These are phyloP conservation scores for Gryllus bimaculatus DNA, from an alignment of 1,140 invertebrate species.

Conservation along the genomic window DNA sequence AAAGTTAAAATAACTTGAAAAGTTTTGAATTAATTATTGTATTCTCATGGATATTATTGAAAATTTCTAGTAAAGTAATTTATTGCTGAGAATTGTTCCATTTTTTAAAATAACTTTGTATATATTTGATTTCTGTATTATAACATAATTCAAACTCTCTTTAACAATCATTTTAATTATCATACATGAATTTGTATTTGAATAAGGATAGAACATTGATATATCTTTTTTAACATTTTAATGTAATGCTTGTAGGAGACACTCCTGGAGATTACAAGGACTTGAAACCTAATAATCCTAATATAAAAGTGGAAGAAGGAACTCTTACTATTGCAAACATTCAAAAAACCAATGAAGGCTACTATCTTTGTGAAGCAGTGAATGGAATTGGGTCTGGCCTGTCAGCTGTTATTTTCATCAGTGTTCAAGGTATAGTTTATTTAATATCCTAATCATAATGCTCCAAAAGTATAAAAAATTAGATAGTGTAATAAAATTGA, in stretches of 20 bases:
- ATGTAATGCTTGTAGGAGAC: constrained; percentile 49
- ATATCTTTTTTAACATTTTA: neutral
- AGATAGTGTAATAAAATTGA: too few species aligned
- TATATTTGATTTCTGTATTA: too few species aligned
- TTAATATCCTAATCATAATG: too few species aligned
- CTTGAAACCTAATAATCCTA: constrained; percentile 77
- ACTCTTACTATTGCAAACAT: constrained; percentile 80
- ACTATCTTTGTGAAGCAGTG: constrained; percentile 90
- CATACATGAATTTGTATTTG: neutral
- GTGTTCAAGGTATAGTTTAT: constrained; percentile 66
- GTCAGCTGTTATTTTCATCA: constrained; percentile 84
- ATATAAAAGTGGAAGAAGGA: constrained; percentile 84
- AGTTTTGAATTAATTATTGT: too few species aligned
- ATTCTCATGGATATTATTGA: too few species aligned
- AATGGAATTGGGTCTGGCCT: constrained; percentile 92
- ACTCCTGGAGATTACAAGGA: constrained; percentile 87
- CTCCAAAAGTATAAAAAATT: too few species aligned
- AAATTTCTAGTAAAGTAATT: too few species aligned
- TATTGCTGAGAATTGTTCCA: too few species aligned
- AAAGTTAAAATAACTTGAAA: too few species aligned
- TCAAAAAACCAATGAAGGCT: constrained; percentile 85
- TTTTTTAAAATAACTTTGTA: too few species aligned
- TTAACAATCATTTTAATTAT: neutral
- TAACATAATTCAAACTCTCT: too few species aligned
- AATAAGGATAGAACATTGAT: neutral